A percentile compares a stretch with the other conserved stretches of the same genome.
These are phyloP conservation scores for Decapterus maruadsi DNA, from an alignment of 2,797 vertebrate genomes.

Conservation along the genomic window DNA sequence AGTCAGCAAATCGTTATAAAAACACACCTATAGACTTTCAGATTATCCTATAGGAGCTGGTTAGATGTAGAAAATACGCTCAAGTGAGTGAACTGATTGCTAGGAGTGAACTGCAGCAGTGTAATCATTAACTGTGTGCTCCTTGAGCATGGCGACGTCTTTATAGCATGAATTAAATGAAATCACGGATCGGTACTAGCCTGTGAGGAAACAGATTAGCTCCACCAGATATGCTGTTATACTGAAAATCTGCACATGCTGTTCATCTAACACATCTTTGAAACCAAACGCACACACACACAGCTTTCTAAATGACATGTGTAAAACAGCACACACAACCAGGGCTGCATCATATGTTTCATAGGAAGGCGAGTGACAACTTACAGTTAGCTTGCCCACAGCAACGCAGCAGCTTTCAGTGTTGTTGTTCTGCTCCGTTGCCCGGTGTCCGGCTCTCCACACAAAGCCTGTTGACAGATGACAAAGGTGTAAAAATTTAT, in stretches of 20 bases:
- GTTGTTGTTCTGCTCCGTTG: constrained; percentile 54
- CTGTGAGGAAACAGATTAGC: constrained; percentile 32
- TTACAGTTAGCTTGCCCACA: constrained; percentile 80
- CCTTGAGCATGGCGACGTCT: too few relatives aligned
- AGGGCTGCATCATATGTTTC: neutral
- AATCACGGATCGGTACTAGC: constrained; percentile 31
- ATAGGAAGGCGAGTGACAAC: constrained; percentile 42
- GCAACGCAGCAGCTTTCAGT: constrained; percentile 68
- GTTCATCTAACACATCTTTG: constrained; percentile 4
- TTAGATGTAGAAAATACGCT: constrained; percentile 26
- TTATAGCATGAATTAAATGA: constrained; percentile 26
- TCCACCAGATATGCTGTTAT: constrained; percentile 16
- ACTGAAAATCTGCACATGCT: constrained; percentile 1
- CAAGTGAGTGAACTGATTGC: constrained; percentile 46
- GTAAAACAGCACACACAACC: constrained; percentile 1
- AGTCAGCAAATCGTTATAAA: constrained; percentile 42
- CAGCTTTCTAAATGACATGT: constrained; percentile 9
- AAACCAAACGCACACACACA: neutral
- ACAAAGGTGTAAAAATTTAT: neutral
- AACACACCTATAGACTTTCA: constrained; percentile 15
- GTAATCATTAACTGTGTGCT: constrained; percentile 28
- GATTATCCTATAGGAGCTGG: neutral
- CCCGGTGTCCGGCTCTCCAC: constrained; percentile 56
- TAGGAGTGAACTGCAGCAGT: constrained; percentile 32
- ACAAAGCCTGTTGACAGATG: constrained; percentile 72